Conservation (phyloP, 1,140 invertebrate species). For the Mizuhopecten yessoensis region DNA sequence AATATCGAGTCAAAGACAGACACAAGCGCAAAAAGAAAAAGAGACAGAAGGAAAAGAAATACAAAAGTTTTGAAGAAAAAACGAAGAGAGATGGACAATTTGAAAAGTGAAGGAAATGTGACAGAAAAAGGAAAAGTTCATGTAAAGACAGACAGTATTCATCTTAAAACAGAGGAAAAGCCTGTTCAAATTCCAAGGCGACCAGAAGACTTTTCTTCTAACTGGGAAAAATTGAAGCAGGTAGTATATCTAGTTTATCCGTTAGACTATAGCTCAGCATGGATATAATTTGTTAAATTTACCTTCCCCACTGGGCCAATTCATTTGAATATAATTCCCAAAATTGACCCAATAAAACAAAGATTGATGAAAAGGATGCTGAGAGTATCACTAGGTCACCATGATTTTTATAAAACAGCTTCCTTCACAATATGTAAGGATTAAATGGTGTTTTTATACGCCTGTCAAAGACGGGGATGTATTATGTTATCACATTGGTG, state of each 20-base stretch:
- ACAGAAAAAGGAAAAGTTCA: not conserved
- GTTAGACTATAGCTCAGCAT: too few relatives aligned
- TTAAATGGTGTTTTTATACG: too few relatives aligned
- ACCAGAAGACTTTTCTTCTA: constrained; percentile 12
- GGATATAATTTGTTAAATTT: too few relatives aligned
- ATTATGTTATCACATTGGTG: too few relatives aligned
- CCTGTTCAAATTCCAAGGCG: not conserved
- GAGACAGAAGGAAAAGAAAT: not conserved
- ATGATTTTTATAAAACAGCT: too few relatives aligned
- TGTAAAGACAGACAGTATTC: not conserved
- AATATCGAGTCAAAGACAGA: not conserved
- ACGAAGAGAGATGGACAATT: not conserved
- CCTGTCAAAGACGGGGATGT: too few relatives aligned
- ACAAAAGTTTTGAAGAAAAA: not conserved
- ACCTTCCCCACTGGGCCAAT: too few relatives aligned
- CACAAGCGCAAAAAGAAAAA: not conserved
- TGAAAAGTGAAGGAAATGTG: not conserved
- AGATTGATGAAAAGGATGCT: too few relatives aligned
- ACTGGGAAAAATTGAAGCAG: not conserved
- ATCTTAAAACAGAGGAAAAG: not conserved
- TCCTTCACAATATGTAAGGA: too few relatives aligned
- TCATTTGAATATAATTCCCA: too few relatives aligned
- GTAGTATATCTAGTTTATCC: not conserved
- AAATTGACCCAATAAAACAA: too few relatives aligned
- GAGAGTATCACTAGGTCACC: too few relatives aligned